Percentiles rank a stretch among this genome's conserved stretches.
Evolutionary conservation across 2,888 invertebrate genomes (phyloP).

Genomic region (Drosophila paranaensis): DNA sequence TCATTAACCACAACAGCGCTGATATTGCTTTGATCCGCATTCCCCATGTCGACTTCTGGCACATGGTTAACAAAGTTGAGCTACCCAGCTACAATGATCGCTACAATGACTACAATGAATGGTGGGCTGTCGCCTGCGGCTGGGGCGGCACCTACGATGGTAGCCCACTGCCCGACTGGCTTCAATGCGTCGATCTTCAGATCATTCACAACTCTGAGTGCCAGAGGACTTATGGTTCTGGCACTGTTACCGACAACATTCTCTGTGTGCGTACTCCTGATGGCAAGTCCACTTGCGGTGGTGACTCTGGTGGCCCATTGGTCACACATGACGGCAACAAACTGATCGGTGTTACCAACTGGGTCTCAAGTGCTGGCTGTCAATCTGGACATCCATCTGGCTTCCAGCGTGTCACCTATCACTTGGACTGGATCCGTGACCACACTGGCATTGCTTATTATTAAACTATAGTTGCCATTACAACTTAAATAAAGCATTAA

Average conservation of each 20-base stretch:
- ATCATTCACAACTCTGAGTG: slow-evolving; percentile 81
- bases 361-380: slow-evolving; percentile 54
- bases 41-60: slow-evolving; percentile 60
- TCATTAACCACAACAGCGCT: slow-evolving; percentile 57
- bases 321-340: slow-evolving; percentile 53
- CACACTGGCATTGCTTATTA: slow-evolving; percentile 66
- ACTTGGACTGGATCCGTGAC: slow-evolving; percentile 69
- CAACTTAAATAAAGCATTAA: not conserved
- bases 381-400: slow-evolving; percentile 64
- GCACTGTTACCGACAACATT: slow-evolving; percentile 37
- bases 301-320: slow-evolving; percentile 82
- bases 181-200: slow-evolving; percentile 82
- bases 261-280: slow-evolving; percentile 67
- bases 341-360: slow-evolving; percentile 76
- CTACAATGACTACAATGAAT: slow-evolving; percentile 51
- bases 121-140: slow-evolving; percentile 65
- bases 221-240: slow-evolving; percentile 35
- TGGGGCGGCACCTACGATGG: slow-evolving; percentile 74
- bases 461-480: slow-evolving; percentile 10
- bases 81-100: slow-evolving; percentile 57
- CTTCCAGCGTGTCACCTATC: slow-evolving; percentile 69
- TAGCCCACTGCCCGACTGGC: slow-evolving; percentile 62
- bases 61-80: slow-evolving; percentile 50
- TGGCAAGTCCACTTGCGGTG: slow-evolving; percentile 70
- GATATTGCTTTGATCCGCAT: slow-evolving; percentile 70